Evolutionary conservation across 1,140 invertebrate genomes (phyloP).

Genomic region (Temnothorax nylanderi): DNA sequence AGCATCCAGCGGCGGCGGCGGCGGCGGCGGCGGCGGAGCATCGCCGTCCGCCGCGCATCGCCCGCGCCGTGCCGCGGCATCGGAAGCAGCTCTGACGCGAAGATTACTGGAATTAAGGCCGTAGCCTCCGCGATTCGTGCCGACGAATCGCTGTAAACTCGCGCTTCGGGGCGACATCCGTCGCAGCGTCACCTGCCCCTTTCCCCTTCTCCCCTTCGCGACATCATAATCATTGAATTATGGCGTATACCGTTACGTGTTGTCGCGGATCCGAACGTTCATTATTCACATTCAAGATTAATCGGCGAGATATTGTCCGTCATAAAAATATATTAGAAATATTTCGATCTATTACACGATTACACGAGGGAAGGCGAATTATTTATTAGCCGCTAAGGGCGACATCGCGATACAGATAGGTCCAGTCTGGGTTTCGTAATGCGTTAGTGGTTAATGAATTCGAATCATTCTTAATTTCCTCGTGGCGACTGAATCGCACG

Average conservation of each 20-base stretch:
- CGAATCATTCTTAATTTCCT: constrained; percentile 46
- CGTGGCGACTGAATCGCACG: not conserved
- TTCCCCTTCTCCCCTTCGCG: not conserved
- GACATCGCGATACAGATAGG: constrained; percentile 20
- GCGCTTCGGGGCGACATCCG: constrained; percentile 35
- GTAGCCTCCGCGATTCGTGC: constrained; percentile 67
- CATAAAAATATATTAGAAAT: not conserved
- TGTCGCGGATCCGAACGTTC: not conserved
- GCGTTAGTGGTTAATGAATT: constrained; percentile 9
- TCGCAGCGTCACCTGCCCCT: not conserved
- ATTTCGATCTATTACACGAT: constrained; percentile 33
- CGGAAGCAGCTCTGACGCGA: constrained; percentile 83
- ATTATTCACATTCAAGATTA: not conserved
- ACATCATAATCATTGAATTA: not conserved
- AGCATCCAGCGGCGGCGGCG: constrained; percentile 51
- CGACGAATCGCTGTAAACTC: constrained; percentile 57
- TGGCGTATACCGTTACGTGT: not conserved
- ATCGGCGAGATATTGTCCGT: not conserved
- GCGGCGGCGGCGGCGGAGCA: constrained; percentile 17
- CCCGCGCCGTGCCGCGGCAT: constrained; percentile 77
- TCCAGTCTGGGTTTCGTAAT: not conserved
- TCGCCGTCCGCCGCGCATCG: constrained; percentile 26
- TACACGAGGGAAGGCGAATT: not conserved
- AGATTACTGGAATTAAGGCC: constrained; percentile 85
- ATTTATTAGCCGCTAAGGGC: constrained; percentile 32